Evolutionary conservation across 2,113 vertebrate genomes (phyloP).

Genomic region (Heteronetta atricapilla): DNA sequence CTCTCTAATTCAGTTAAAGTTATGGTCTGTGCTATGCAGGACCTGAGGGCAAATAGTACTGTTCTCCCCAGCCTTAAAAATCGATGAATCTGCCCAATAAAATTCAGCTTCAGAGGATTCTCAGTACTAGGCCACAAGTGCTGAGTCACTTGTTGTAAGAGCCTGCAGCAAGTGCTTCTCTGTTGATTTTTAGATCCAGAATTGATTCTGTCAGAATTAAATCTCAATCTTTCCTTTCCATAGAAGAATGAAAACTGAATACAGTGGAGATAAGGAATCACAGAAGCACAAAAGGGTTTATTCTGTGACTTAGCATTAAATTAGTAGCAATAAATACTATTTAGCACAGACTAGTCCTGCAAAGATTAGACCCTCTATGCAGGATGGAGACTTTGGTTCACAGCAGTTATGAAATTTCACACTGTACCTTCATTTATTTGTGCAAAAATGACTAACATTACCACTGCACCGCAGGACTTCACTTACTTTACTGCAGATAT

Average conservation of each 20-base stretch:
- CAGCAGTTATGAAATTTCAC: slow-evolving; percentile 18
- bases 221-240: neutral
- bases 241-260: neutral
- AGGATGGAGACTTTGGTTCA: neutral
- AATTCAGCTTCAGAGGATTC: neutral
- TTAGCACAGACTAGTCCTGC: neutral
- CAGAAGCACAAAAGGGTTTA: neutral
- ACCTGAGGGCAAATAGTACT: neutral
- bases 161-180: neutral
- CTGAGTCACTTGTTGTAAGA: neutral
- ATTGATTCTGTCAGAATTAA: neutral
- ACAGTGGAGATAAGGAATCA: neutral
- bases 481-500: slow-evolving; percentile 33
- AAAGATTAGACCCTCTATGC: neutral
- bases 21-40: neutral
- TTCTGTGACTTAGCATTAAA: slow-evolving; percentile 19
- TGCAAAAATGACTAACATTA: slow-evolving; percentile 24
- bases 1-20: neutral
- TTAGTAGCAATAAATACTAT: neutral
- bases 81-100: neutral
- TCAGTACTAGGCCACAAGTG: neutral
- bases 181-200: neutral
- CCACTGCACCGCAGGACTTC: neutral
- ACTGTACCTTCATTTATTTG: slow-evolving; percentile 10
- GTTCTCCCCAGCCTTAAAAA: neutral